Evolutionary conservation across 2,113 vertebrate genomes (phyloP).

Genomic region (Jaculus jaculus): DNA sequence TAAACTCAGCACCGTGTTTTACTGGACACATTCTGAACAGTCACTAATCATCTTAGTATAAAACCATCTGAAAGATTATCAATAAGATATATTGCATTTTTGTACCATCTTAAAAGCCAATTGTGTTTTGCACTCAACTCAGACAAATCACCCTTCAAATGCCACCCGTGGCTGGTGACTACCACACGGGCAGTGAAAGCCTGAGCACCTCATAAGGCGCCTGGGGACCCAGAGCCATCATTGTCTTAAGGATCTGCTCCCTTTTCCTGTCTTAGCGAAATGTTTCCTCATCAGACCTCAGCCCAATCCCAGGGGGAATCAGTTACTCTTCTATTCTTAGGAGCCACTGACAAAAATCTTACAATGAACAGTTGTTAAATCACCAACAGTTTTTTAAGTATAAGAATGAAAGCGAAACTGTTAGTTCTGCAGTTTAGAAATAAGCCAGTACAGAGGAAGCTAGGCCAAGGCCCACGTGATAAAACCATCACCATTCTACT

Average conservation of each 20-base stretch:
- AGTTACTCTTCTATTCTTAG: background rate
- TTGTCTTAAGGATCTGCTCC: background rate
- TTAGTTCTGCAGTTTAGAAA: conserved; percentile 1
- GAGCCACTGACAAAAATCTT: background rate
- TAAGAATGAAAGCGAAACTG: background rate
- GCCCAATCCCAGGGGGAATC: background rate
- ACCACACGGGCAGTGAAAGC: background rate
- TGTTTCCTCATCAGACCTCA: background rate
- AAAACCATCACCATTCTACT: background rate
- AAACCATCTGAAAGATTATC: background rate
- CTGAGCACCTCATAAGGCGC: background rate
- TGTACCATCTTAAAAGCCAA: background rate
- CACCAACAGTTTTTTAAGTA: background rate
- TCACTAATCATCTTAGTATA: background rate
- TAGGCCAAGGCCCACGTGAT: background rate
- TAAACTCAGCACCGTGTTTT: background rate
- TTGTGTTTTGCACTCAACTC: background rate
- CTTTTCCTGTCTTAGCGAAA: background rate
- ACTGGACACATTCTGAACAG: background rate
- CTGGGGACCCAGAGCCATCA: background rate
- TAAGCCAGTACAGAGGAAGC: background rate
- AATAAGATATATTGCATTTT: background rate
- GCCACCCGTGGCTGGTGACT: background rate
- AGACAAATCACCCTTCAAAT: background rate
- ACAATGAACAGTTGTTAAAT: background rate